phyloP scores from a whole-genome alignment of 2,113 vertebrate species.

The Sylvilagus bachmani region DNA sequence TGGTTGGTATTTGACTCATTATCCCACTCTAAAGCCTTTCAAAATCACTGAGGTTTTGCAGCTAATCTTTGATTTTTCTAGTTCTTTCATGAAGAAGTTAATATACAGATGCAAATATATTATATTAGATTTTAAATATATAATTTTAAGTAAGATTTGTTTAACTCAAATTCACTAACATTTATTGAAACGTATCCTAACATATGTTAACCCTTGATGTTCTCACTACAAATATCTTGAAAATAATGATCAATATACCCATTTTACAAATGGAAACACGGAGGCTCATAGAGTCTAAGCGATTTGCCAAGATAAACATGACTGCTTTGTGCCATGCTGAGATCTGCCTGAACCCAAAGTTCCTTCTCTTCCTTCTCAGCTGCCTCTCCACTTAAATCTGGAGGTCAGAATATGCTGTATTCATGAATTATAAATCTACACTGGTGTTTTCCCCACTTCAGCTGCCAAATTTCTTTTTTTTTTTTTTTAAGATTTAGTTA shows the following conservation, averaged over 20 bases:
- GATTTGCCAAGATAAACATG: background rate
- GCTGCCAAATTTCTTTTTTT: background rate
- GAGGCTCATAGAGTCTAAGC: background rate
- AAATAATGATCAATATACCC: background rate
- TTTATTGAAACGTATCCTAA: background rate
- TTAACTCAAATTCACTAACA: slow-evolving; percentile 20
- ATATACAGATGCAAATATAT: background rate
- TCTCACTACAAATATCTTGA: background rate
- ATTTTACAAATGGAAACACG: slow-evolving; percentile 22
- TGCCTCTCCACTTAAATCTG: background rate
- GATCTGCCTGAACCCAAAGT: background rate
- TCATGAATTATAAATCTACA: background rate
- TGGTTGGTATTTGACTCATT: background rate
- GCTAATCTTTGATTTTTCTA: slow-evolving; percentile 40
- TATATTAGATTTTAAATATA: background rate
- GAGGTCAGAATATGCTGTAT: background rate
- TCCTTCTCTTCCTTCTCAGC: background rate
- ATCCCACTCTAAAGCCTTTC: background rate
- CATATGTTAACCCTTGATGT: background rate
- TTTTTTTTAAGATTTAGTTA: no score
- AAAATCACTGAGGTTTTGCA: slow-evolving; percentile 28
- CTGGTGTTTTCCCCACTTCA: background rate
- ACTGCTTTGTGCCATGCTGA: background rate
- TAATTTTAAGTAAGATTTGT: background rate
- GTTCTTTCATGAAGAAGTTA: slow-evolving; percentile 33